Conservation (phyloP, 1,140 invertebrate species). For the Drosophila ohnishii region DNA sequence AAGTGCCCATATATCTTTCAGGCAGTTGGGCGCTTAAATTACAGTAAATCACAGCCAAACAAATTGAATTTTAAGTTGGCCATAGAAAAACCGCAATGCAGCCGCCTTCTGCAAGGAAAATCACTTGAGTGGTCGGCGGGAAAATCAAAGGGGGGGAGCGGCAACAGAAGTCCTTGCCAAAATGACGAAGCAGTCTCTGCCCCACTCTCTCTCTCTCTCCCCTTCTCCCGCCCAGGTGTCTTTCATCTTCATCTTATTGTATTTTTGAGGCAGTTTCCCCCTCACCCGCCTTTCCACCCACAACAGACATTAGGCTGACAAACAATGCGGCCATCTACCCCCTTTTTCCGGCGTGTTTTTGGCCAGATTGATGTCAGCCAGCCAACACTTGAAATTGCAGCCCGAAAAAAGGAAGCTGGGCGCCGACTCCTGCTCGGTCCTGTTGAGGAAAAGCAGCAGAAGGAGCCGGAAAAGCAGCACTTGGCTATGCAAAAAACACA, state of each 20-base stretch:
- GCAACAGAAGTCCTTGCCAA: constrained; percentile 62
- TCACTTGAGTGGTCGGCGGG: constrained; percentile 56
- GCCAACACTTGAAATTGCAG: constrained; percentile 74
- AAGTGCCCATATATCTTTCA: constrained; percentile 74
- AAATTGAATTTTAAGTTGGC: constrained; percentile 80
- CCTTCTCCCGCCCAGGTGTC: constrained; percentile 51
- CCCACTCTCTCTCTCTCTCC: neutral
- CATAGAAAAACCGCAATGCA: constrained; percentile 72
- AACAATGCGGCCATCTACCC: constrained; percentile 64
- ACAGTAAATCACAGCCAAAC: constrained; percentile 79
- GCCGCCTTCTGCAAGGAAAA: constrained; percentile 66
- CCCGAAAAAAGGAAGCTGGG: constrained; percentile 25
- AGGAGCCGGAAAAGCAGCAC: constrained; percentile 26
- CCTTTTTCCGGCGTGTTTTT: constrained; percentile 46
- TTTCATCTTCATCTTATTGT: constrained; percentile 80
- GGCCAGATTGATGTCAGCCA: constrained; percentile 71
- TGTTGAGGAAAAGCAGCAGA: neutral
- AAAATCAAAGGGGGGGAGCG: neutral
- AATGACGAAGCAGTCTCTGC: constrained; percentile 67
- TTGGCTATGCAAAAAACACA: constrained; percentile 37
- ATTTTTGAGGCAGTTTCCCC: constrained; percentile 52
- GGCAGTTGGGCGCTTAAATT: constrained; percentile 75
- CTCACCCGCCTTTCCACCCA: constrained; percentile 21
- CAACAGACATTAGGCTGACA: constrained; percentile 77
- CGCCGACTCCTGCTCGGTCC: neutral